Evolutionary conservation across 2,797 vertebrate genomes (phyloP).

Genomic region (Malacoraja senta): DNA sequence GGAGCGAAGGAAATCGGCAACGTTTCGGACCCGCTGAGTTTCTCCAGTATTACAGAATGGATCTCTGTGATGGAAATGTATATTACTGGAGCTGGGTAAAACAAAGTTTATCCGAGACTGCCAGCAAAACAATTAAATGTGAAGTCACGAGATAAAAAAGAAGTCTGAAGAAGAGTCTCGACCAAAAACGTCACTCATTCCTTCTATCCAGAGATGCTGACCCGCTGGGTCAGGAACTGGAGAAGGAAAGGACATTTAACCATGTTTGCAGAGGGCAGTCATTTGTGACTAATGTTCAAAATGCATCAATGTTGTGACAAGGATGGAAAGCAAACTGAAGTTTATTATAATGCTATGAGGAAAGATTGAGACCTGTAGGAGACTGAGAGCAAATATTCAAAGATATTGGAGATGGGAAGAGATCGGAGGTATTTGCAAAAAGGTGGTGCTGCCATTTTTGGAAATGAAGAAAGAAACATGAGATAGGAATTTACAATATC

Average conservation of each 20-base stretch:
- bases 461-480: too few species aligned
- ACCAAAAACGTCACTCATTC: too few species aligned
- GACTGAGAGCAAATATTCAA: background rate
- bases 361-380: background rate
- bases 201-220: too few species aligned
- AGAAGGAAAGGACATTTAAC: background rate
- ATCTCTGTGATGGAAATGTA: background rate
- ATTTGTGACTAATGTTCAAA: background rate
- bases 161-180: too few species aligned
- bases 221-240: background rate
- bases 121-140: background rate
- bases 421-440: background rate
- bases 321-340: too few species aligned
- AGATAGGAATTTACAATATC: background rate
- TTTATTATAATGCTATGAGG: background rate
- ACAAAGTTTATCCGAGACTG: background rate
- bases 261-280: background rate
- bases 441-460: background rate
- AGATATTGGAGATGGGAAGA: background rate
- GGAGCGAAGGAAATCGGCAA: too few species aligned
- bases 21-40: too few species aligned
- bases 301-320: background rate
- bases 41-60: too few species aligned
- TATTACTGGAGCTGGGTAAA: background rate
- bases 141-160: background rate